Percentiles rank a stretch among this genome's conserved stretches.
Conservation (phyloP, 2,888 invertebrate genomes). For the Rugalucina vietnamica region DNA sequence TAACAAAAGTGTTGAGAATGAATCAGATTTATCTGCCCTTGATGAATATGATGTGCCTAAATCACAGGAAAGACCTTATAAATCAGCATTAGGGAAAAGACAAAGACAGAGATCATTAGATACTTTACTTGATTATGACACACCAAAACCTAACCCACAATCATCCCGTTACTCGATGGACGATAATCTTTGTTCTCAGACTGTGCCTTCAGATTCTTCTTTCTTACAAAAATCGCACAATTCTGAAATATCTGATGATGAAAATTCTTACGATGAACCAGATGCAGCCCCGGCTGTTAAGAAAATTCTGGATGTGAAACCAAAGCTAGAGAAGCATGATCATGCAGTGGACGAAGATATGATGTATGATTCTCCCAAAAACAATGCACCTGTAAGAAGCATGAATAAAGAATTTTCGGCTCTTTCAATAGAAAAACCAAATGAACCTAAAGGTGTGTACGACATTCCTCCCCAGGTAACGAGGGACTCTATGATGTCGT, state of each 20-base stretch:
- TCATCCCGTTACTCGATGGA: conserved; percentile 42
- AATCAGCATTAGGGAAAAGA: conserved; percentile 44
- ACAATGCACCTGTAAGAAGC: conserved; percentile 71
- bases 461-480: conserved; percentile 85
- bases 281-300: conserved; percentile 42
- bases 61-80: conserved; percentile 48
- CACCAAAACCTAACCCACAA: conserved; percentile 75
- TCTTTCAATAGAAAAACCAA: conserved; percentile 38
- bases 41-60: conserved; percentile 73
- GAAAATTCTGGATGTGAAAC: conserved; percentile 20
- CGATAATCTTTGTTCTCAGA: conserved; percentile 8
- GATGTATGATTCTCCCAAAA: conserved; percentile 82
- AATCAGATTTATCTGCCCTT: conserved; percentile 2
- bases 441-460: conserved; percentile 74
- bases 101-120: conserved; percentile 60
- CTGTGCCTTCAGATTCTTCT: background rate
- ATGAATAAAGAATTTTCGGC: conserved; percentile 61
- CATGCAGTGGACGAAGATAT: conserved; percentile 80
- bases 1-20: background rate
- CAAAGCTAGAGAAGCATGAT: conserved; percentile 61
- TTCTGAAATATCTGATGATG: conserved; percentile 50
- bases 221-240: background rate
- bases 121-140: conserved; percentile 79
- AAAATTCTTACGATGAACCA: conserved; percentile 64
- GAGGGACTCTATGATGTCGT: conserved; percentile 79